These are phyloP conservation scores for Patella caerulea DNA, from an alignment of 2,888 invertebrate species.

Conservation along the genomic window DNA sequence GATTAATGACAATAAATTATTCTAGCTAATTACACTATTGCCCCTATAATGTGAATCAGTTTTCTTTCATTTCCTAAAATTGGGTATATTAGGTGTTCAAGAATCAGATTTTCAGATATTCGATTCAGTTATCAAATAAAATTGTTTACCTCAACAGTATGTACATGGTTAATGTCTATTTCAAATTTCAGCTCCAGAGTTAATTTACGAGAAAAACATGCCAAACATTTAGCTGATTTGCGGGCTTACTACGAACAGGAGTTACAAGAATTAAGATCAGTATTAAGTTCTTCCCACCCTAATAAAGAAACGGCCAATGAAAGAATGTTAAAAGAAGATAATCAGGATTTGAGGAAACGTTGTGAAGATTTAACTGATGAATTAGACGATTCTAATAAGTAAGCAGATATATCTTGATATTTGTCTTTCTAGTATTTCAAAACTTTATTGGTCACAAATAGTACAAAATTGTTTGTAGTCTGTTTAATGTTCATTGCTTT, in stretches of 20 bases:
- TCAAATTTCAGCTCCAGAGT: conserved; percentile 44
- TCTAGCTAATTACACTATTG: no score
- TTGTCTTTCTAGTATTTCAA: background rate
- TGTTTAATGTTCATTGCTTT: no score
- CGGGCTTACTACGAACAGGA: conserved; percentile 64
- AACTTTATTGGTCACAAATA: no score
- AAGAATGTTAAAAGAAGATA: conserved; percentile 51
- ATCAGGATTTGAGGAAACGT: conserved; percentile 47
- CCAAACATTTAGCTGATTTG: conserved; percentile 63
- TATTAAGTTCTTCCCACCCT: conserved; percentile 35
- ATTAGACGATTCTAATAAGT: conserved; percentile 49
- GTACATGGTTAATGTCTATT: no score
- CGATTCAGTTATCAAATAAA: no score
- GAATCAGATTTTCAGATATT: no score
- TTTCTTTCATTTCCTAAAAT: no score
- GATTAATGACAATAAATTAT: no score
- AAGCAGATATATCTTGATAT: conserved; percentile 12
- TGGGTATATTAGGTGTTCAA: no score
- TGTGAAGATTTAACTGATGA: conserved; percentile 52
- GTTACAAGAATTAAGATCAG: conserved; percentile 52
- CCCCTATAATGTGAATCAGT: no score
- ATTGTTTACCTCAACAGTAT: no score
- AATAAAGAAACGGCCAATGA: conserved; percentile 32
- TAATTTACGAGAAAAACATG: conserved; percentile 62
- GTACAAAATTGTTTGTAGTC: no score